Conservation (phyloP, 2,797 vertebrate species). For the Alca torda region DNA sequence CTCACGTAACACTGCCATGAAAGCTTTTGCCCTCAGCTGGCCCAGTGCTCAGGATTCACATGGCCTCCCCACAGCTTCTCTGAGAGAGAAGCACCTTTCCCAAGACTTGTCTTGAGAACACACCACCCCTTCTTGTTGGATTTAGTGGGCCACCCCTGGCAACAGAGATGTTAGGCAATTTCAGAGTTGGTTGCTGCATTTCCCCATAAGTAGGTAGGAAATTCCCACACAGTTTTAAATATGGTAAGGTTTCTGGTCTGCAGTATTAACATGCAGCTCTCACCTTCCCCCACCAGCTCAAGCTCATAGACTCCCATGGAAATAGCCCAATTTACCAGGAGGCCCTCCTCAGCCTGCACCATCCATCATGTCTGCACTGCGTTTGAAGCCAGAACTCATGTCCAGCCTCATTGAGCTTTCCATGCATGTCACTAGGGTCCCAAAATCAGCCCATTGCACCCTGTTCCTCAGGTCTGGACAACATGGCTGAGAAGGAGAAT, state of each 20-base stretch:
- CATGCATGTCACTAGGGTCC: background rate
- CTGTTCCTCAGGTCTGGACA: background rate
- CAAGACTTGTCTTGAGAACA: background rate
- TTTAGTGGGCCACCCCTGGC: background rate
- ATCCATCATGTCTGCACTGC: accelerated
- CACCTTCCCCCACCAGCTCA: background rate
- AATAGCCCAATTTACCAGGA: background rate
- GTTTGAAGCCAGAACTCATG: background rate
- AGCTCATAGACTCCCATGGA: background rate
- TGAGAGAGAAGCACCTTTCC: background rate
- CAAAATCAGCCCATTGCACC: background rate
- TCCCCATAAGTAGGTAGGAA: background rate
- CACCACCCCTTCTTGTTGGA: background rate
- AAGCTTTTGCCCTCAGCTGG: background rate
- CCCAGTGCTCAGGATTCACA: background rate
- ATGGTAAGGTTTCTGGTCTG: background rate
- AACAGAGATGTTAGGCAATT: background rate
- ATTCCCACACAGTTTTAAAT: background rate
- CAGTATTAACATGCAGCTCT: background rate
- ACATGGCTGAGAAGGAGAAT: background rate
- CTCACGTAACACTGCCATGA: background rate
- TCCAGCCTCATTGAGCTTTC: background rate
- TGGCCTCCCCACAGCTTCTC: background rate
- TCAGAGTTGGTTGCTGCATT: background rate
- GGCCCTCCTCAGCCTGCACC: background rate